A percentile compares a stretch with the other conserved stretches of the same genome.
These are phyloP conservation scores for Peromyscus leucopus DNA, from an alignment of 2,113 vertebrate species.

Conservation along the genomic window DNA sequence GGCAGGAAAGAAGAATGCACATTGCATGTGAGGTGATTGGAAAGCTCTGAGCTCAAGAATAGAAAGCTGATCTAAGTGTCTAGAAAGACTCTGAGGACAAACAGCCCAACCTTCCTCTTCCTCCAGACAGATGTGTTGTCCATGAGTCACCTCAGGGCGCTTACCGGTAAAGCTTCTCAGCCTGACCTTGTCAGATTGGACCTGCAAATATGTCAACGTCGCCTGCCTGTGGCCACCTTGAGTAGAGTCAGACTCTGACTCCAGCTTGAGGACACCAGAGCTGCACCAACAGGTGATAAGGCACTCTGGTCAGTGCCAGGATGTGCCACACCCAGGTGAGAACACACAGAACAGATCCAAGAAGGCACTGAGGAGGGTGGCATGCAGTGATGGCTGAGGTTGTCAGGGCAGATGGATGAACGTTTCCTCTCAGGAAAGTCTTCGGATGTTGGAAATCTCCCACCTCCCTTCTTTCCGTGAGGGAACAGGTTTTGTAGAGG, in stretches of 20 bases:
- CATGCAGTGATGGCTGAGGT: neutral
- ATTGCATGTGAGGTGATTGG: too few species aligned
- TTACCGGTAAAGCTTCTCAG: too few species aligned
- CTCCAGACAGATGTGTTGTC: neutral
- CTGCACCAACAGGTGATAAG: neutral
- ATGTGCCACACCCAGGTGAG: neutral
- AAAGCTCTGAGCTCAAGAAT: neutral
- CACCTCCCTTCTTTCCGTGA: too few species aligned
- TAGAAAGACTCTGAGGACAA: neutral
- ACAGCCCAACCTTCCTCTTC: neutral
- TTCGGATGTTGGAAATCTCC: neutral
- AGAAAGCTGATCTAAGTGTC: neutral
- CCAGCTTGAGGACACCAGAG: neutral
- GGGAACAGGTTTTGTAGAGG: neutral
- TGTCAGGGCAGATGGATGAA: neutral
- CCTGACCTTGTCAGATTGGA: too few species aligned
- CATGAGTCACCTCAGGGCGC: neutral
- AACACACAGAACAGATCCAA: neutral
- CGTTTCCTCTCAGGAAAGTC: neutral
- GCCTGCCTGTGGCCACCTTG: neutral
- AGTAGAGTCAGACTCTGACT: neutral
- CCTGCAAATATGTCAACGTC: neutral
- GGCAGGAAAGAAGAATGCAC: rapidly evolving
- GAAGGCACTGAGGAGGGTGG: neutral
- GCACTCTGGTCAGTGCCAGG: neutral